Percentiles rank a stretch among this genome's conserved stretches.
phyloP scores from a whole-genome alignment of 2,797 vertebrate genomes.

The Pristis pectinata region DNA sequence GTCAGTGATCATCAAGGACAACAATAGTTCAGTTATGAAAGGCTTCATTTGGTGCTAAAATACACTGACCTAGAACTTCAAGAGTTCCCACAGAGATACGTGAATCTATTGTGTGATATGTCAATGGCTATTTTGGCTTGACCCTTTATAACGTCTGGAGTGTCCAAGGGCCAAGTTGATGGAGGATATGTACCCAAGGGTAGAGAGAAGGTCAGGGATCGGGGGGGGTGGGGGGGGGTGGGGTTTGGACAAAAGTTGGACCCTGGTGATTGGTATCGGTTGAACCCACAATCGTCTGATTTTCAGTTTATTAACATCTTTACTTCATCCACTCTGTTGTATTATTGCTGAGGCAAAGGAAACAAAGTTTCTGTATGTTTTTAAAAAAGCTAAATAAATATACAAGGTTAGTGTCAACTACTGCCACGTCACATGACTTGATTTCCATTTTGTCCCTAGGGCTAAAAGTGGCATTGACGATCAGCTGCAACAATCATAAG shows the following conservation, averaged over 20 bases:
- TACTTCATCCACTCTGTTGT: background rate
- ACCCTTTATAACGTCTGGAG: no score
- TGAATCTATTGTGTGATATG: no score
- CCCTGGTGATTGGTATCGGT: no score
- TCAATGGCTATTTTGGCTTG: no score
- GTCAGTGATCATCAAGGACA: no score
- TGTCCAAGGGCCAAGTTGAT: no score
- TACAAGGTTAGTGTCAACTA: background rate
- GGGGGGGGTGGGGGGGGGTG: no score
- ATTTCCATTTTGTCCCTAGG: background rate
- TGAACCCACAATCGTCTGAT: background rate
- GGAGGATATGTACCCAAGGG: no score
- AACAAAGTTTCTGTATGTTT: background rate
- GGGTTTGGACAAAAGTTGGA: no score
- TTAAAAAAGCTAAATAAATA: background rate
- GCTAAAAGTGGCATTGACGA: background rate
- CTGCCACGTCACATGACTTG: background rate
- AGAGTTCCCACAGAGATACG: background rate
- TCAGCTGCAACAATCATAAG: background rate
- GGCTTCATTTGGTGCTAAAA: background rate
- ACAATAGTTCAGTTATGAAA: background rate
- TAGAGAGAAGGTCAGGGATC: no score
- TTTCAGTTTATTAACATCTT: background rate
- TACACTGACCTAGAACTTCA: background rate
- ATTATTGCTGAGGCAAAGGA: background rate